Evolutionary conservation across 2,113 vertebrate genomes (phyloP).

Genomic region (Misgurnus anguillicaudatus): DNA sequence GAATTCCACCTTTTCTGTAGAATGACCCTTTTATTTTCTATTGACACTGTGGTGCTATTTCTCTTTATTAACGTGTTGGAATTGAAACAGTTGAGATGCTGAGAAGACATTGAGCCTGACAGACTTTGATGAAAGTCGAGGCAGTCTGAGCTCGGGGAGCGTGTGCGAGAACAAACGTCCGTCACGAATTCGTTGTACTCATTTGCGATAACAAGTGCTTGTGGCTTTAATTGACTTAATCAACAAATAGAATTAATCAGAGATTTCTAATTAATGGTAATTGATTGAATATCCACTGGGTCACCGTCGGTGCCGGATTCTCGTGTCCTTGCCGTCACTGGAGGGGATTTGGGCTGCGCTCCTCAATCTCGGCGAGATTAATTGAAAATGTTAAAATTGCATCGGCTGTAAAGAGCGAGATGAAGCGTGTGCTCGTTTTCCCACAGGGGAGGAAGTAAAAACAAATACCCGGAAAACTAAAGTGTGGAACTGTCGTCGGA

Average conservation of each 20-base stretch:
- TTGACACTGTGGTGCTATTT: background rate
- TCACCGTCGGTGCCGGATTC: conserved; percentile 63
- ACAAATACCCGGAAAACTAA: conserved; percentile 39
- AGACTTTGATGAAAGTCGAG: conserved; percentile 59
- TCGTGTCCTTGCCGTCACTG: conserved; percentile 53
- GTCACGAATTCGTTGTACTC: conserved; percentile 77
- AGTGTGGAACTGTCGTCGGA: conserved; percentile 30
- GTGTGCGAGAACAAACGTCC: conserved; percentile 70
- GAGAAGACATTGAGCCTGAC: conserved; percentile 30
- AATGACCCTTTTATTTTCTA: background rate
- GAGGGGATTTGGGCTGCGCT: conserved; percentile 47
- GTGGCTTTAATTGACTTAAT: conserved; percentile 83
- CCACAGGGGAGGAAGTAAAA: conserved; percentile 31
- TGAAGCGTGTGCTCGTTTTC: conserved; percentile 30
- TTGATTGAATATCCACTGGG: conserved; percentile 80
- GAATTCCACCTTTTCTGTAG: too few species aligned
- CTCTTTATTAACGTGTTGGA: background rate
- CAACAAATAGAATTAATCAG: conserved; percentile 84
- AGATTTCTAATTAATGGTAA: conserved; percentile 81
- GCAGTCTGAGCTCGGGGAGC: conserved; percentile 61
- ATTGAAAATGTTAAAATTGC: conserved; percentile 58
- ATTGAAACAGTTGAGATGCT: conserved; percentile 18
- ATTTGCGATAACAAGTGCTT: conserved; percentile 77
- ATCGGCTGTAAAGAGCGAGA: conserved; percentile 33
- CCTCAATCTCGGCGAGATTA: conserved; percentile 56